These are phyloP conservation scores for Mythimna impura DNA, from an alignment of 2,888 invertebrate species.

Conservation along the genomic window DNA sequence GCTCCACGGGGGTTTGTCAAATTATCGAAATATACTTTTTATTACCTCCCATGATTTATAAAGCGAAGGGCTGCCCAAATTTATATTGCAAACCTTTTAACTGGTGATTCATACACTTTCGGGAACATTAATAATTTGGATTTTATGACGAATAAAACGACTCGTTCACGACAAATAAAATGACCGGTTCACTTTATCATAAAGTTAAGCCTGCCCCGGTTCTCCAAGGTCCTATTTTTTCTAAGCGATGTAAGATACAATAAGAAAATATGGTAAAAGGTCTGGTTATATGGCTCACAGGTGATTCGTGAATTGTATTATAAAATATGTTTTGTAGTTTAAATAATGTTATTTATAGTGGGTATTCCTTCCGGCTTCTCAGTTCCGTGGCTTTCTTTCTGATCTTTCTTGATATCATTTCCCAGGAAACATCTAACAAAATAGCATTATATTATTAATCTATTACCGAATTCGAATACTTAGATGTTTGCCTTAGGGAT, in stretches of 20 bases:
- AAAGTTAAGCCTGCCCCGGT: constrained; percentile 29
- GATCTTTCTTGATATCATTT: not conserved
- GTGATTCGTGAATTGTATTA: constrained; percentile 49
- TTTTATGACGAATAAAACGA: constrained; percentile 58
- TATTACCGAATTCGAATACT: too few relatives aligned
- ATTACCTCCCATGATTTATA: constrained; percentile 60
- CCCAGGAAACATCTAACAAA: not conserved
- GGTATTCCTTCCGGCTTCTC: constrained; percentile 1
- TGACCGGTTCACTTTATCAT: constrained; percentile 49
- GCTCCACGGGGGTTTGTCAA: constrained; percentile 60
- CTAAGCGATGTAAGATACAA: constrained; percentile 45
- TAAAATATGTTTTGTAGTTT: constrained; percentile 35
- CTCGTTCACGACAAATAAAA: constrained; percentile 49
- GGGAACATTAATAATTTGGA: constrained; percentile 58
- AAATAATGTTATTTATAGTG: constrained; percentile 39
- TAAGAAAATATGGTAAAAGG: constrained; percentile 60
- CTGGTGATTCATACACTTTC: constrained; percentile 60
- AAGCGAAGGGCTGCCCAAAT: constrained; percentile 44
- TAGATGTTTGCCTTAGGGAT: too few relatives aligned
- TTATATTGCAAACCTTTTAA: constrained; percentile 61
- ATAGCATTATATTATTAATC: not conserved
- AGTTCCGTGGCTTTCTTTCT: not conserved
- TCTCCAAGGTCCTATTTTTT: constrained; percentile 54
- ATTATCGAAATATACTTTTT: constrained; percentile 61
- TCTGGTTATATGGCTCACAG: constrained; percentile 51